Evolutionary conservation across 2,888 invertebrate species (phyloP).

Genomic region (Tineola bisselliella): DNA sequence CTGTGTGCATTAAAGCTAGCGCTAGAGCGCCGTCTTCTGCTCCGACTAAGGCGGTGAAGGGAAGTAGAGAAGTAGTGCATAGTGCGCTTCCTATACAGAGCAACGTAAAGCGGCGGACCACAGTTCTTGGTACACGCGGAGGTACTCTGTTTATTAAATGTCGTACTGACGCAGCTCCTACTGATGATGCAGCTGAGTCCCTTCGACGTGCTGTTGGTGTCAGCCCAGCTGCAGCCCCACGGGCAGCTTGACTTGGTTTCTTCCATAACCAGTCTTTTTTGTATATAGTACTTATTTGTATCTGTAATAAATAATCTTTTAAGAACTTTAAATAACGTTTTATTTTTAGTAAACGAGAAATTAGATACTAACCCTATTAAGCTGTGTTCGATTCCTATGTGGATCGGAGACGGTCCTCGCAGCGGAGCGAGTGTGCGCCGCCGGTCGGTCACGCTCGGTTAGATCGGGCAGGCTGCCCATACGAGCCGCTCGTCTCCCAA

Average conservation of each 20-base stretch:
- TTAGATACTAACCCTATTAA: not conserved
- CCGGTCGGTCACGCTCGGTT: slow-evolving; percentile 58
- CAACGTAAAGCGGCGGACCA: slow-evolving; percentile 59
- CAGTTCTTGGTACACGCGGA: slow-evolving; percentile 55
- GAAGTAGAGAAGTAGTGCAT: slow-evolving; percentile 72
- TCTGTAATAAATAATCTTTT: no score
- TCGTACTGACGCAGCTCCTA: slow-evolving; percentile 80
- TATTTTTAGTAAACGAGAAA: not conserved
- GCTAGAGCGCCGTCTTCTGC: slow-evolving; percentile 71
- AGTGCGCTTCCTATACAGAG: slow-evolving; percentile 70
- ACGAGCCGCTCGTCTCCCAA: slow-evolving; percentile 21
- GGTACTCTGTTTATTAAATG: slow-evolving; percentile 71
- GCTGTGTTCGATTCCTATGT: slow-evolving; percentile 40
- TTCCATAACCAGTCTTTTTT: slow-evolving; percentile 62
- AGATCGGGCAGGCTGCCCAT: slow-evolving; percentile 67
- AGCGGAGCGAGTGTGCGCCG: slow-evolving; percentile 37
- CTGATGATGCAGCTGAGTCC: slow-evolving; percentile 77
- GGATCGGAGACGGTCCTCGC: slow-evolving; percentile 55
- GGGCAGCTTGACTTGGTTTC: slow-evolving; percentile 33
- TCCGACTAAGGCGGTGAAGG: slow-evolving; percentile 61
- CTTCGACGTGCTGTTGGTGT: slow-evolving; percentile 47
- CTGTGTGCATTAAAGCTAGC: slow-evolving; percentile 68
- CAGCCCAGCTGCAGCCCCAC: slow-evolving; percentile 21
- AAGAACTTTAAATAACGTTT: no score
- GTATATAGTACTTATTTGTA: slow-evolving; percentile 51